Conservation (phyloP, 2,888 invertebrate species). For the Trachelus troglodyta region DNA sequence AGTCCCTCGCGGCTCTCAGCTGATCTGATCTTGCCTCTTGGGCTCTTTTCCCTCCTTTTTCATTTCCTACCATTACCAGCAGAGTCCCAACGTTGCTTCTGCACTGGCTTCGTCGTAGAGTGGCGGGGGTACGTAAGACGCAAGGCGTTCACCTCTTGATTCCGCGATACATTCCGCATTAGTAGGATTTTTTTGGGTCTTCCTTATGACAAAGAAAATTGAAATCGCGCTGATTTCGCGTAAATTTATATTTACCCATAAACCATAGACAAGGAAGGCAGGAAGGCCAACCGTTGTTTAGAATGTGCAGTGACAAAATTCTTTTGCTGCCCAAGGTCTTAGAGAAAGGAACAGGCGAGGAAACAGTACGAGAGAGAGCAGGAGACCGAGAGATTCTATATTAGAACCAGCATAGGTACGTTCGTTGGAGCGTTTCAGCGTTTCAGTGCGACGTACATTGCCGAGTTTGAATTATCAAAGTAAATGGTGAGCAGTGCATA, state of each 20-base stretch:
- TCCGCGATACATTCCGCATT: background rate
- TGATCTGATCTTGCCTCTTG: background rate
- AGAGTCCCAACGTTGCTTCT: background rate
- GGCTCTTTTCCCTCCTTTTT: background rate
- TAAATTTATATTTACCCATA: background rate
- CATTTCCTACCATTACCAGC: background rate
- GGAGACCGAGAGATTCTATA: slow-evolving; percentile 7
- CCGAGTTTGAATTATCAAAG: background rate
- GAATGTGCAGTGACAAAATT: background rate
- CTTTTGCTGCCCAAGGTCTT: background rate
- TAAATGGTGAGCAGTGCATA: background rate
- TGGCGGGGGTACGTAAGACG: background rate
- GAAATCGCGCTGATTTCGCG: background rate
- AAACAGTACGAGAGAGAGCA: slow-evolving; percentile 6
- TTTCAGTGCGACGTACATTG: background rate
- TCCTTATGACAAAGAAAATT: background rate
- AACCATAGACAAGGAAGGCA: background rate
- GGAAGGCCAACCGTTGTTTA: background rate
- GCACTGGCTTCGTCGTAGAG: background rate
- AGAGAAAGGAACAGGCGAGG: background rate
- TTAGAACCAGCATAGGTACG: background rate
- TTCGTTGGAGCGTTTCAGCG: background rate
- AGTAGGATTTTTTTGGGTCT: background rate
- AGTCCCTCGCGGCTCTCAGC: background rate
- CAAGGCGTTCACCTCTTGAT: background rate